A percentile compares a stretch with the other conserved stretches of the same genome.
Conservation (phyloP, 2,888 invertebrate species). For the Nemotelus nigrinus region DNA sequence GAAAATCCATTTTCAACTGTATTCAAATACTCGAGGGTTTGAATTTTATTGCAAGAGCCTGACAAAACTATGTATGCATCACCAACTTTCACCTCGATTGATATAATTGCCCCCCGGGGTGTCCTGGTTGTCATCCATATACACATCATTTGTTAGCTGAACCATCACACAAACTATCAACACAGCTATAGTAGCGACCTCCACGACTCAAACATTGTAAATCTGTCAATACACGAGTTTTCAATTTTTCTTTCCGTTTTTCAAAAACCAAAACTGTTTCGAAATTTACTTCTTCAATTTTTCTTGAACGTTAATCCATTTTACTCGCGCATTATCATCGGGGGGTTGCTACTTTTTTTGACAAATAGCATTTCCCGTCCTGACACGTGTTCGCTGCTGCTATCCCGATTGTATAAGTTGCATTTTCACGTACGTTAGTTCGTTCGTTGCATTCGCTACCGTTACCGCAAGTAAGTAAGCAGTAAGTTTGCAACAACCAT, state of each 20-base stretch:
- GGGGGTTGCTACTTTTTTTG: slow-evolving; percentile 5
- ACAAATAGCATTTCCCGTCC: slow-evolving; percentile 32
- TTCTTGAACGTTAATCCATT: too few relatives aligned
- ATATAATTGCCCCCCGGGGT: slow-evolving; percentile 31
- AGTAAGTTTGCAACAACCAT: too few relatives aligned
- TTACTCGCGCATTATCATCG: not conserved
- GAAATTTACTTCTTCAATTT: not conserved
- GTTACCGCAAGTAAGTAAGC: too few relatives aligned
- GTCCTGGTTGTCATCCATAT: not conserved
- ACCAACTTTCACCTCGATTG: slow-evolving; percentile 1
- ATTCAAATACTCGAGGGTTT: slow-evolving; percentile 29
- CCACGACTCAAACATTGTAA: slow-evolving; percentile 46
- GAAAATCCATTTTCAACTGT: slow-evolving; percentile 46
- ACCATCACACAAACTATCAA: not conserved
- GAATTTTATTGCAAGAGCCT: too few relatives aligned
- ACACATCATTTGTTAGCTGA: not conserved
- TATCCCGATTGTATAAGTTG: slow-evolving; percentile 3
- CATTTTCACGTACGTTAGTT: not conserved
- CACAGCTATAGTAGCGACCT: slow-evolving; percentile 6
- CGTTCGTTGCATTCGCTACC: too few relatives aligned
- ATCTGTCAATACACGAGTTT: slow-evolving; percentile 47
- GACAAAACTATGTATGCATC: too few relatives aligned
- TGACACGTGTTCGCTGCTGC: slow-evolving; percentile 23
- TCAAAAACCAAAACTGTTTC: not conserved
- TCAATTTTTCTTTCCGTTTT: slow-evolving; percentile 37